Evolutionary conservation across 2,113 vertebrate genomes (phyloP).

Genomic region (Alosa alosa): DNA sequence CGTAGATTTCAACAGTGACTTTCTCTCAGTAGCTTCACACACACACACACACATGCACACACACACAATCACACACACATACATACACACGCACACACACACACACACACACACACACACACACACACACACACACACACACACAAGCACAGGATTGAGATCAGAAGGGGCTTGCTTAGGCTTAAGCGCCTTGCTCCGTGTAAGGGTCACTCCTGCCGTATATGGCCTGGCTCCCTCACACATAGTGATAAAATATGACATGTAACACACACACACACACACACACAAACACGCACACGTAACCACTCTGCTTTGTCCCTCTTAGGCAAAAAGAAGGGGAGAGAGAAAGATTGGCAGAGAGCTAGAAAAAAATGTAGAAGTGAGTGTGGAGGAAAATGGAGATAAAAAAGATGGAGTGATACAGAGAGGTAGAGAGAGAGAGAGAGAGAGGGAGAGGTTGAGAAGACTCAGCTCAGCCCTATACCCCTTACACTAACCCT

Average conservation of each 20-base stretch:
- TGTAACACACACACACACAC: conserved; percentile 11
- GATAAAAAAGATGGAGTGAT: neutral
- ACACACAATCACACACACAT: neutral
- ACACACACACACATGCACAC: conserved; percentile 21
- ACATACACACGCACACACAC: conserved; percentile 46
- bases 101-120: conserved; percentile 5
- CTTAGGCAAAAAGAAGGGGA: neutral
- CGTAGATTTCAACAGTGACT: conserved; percentile 9
- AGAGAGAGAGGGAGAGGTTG: neutral
- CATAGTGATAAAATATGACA: neutral
- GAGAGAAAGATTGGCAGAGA: neutral
- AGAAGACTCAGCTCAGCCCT: too few species aligned
- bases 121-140: conserved; percentile 7
- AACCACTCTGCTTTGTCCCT: neutral
- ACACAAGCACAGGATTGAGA: neutral
- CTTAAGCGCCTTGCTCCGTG: neutral
- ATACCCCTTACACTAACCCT: neutral
- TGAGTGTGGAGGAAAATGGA: neutral
- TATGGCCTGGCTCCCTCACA: neutral
- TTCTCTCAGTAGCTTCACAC: conserved; percentile 62
- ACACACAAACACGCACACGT: neutral
- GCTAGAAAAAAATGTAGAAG: neutral
- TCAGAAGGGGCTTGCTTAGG: neutral
- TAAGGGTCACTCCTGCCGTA: conserved; percentile 2
- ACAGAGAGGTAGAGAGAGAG: neutral